These are phyloP conservation scores for Epinephelus cyanopodus DNA, from an alignment of 2,113 vertebrate species.

Conservation along the genomic window DNA sequence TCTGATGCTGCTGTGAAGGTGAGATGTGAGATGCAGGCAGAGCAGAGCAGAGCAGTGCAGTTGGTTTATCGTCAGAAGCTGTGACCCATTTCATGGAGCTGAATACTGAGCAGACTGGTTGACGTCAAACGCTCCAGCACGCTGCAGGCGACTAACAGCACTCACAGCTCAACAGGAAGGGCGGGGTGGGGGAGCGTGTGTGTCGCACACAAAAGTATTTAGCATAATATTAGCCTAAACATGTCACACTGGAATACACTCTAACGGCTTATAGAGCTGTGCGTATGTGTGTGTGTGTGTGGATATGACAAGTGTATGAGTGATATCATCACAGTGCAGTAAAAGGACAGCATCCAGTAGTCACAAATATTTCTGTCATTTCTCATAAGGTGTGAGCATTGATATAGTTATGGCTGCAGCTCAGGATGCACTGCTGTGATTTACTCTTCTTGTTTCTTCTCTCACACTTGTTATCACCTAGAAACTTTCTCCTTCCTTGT, in stretches of 20 bases:
- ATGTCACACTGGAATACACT: conserved; percentile 42
- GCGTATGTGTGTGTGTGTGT: too few relatives aligned
- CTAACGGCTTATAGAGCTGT: conserved; percentile 30
- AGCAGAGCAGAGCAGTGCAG: conserved; percentile 48
- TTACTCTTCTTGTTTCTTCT: background rate
- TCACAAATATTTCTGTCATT: background rate
- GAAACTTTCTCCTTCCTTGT: background rate
- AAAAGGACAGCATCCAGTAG: conserved; percentile 10
- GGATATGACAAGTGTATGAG: background rate
- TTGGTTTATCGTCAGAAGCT: conserved; percentile 72
- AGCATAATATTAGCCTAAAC: conserved; percentile 68
- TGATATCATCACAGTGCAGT: background rate
- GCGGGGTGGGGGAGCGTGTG: conserved; percentile 38
- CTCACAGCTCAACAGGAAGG: conserved; percentile 57
- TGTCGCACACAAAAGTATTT: conserved; percentile 50
- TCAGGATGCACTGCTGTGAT: conserved; percentile 2
- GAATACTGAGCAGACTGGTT: conserved; percentile 81
- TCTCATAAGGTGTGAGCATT: background rate
- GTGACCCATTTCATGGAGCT: conserved; percentile 82
- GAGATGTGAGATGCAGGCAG: conserved; percentile 65
- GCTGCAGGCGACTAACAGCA: conserved; percentile 72
- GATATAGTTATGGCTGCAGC: conserved; percentile 14
- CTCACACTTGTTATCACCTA: background rate
- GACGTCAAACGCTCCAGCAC: conserved; percentile 74
- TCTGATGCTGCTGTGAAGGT: conserved; percentile 61